Conservation (phyloP, 2,113 vertebrate species). For the Pycnonotus jocosus region DNA sequence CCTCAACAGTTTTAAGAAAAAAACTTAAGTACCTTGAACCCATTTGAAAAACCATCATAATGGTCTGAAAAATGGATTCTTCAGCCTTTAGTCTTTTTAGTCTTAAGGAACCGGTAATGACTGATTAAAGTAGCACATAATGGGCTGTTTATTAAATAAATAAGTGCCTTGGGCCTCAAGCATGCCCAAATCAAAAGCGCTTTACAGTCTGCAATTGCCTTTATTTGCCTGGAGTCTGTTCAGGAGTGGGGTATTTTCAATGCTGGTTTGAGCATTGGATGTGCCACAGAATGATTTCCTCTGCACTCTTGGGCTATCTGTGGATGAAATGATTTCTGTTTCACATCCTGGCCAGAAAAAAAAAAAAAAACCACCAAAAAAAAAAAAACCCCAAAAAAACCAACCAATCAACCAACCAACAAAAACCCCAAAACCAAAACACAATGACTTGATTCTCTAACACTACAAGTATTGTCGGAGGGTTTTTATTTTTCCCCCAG, state of each 20-base stretch:
- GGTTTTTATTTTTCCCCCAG: not conserved
- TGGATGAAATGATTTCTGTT: too few species aligned
- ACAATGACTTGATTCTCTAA: not conserved
- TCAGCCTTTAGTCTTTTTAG: not conserved
- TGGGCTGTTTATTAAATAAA: not conserved
- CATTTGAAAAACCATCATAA: fast-evolving
- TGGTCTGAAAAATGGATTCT: not conserved
- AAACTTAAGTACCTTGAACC: not conserved
- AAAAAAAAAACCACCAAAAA: too few species aligned
- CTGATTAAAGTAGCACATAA: not conserved
- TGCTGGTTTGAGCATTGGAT: not conserved
- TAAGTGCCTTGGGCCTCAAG: fast-evolving
- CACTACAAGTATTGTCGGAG: not conserved
- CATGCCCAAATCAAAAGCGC: not conserved
- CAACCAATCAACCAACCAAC: too few species aligned
- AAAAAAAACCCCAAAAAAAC: too few species aligned
- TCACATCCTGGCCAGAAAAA: too few species aligned
- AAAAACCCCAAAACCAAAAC: too few species aligned
- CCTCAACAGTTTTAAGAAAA: not conserved
- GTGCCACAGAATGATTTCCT: not conserved
- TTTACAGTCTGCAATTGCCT: not conserved
- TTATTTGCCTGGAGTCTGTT: not conserved
- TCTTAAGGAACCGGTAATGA: not conserved
- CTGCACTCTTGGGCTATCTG: not conserved
- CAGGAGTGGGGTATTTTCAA: not conserved